Evolutionary conservation across 2,888 invertebrate genomes (phyloP).

Genomic region (Melipona beecheii): DNA sequence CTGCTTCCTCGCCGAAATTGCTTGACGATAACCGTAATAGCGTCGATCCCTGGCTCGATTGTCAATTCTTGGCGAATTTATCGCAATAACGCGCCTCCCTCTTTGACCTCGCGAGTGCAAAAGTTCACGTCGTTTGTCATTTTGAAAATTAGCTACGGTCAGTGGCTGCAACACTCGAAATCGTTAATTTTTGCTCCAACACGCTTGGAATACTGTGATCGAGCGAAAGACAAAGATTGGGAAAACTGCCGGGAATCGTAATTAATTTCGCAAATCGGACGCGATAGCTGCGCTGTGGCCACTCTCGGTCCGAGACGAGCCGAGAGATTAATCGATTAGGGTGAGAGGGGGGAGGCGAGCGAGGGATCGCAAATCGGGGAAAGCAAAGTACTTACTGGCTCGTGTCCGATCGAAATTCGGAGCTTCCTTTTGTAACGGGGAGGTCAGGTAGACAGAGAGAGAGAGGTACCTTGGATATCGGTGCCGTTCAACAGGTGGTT

Average conservation of each 20-base stretch:
- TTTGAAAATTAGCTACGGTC: too few relatives aligned
- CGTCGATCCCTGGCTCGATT: neutral
- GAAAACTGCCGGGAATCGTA: too few relatives aligned
- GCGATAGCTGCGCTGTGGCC: too few relatives aligned
- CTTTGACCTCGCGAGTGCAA: neutral
- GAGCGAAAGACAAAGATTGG: too few relatives aligned
- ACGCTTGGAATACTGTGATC: too few relatives aligned
- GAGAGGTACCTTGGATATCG: slow-evolving; percentile 63
- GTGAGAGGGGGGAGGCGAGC: slow-evolving; percentile 12
- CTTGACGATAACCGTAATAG: neutral
- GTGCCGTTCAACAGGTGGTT: slow-evolving; percentile 77
- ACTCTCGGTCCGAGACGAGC: neutral
- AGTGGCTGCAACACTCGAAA: too few relatives aligned
- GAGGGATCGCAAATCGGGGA: slow-evolving; percentile 39
- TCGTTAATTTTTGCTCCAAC: too few relatives aligned
- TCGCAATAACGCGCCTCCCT: neutral
- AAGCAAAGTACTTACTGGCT: slow-evolving; percentile 56
- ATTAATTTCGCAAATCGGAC: neutral
- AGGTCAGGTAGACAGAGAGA: slow-evolving; percentile 55
- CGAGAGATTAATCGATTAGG: slow-evolving; percentile 37
- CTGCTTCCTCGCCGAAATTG: slow-evolving; percentile 6
- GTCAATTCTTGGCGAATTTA: neutral
- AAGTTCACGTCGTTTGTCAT: neutral
- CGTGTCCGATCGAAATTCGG: slow-evolving; percentile 62
- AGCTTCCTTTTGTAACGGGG: slow-evolving; percentile 59